Evolutionary conservation across 2,797 vertebrate genomes (phyloP), one percentile per base, ranked within the genome.

Genomic region (Prunella strophiata): DNA sequence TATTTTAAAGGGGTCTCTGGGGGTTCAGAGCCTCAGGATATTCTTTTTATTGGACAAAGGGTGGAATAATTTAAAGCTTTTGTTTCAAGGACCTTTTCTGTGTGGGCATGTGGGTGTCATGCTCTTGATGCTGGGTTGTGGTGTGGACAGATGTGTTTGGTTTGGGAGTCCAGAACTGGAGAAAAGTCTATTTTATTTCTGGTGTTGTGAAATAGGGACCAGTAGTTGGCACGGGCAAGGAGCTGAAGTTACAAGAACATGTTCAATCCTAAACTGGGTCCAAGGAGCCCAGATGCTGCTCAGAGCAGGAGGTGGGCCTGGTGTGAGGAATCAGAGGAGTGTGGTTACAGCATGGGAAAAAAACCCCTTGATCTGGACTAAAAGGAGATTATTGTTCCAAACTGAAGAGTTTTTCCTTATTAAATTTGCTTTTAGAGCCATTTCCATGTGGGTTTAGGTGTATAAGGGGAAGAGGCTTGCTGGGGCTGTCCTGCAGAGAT

Each of bases 181-280:
- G 54, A 29, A 57, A 45, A 63, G 29, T 22, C 30, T 32, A 0
- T 10, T 29, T 62, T 10, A 10, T 51, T 38, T 13, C 26, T 2
- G 3, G 9, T 10, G 17, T 3, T 36, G 62, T 34, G 47, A 36
- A 63, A 72, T 1, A 10, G 29, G 47, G 22, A 16, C 1, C 7
- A 13, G 38, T 4, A 32, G 36, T 0, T 10, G 81, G 66, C 29
- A 9, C 0, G 3, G 4, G 65, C 4, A 5, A 27, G 12, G 58
- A 40, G n/a, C 8, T 54, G 16, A 27, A 20, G 30, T 4, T 9
- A 14, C 0, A 2, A 42, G 38, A 66, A 20, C 0, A 0, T 7
- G 23, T 30, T 54, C 11, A 13, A 11, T 29, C 18, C 11, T 0
- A 10, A 19, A 8, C 8, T 5, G 47, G n/a, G 27, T 10, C 51